Percentiles rank a stretch among this genome's conserved stretches.
Evolutionary conservation across 2,888 invertebrate species (phyloP).

Genomic region (Blomia tropicalis): DNA sequence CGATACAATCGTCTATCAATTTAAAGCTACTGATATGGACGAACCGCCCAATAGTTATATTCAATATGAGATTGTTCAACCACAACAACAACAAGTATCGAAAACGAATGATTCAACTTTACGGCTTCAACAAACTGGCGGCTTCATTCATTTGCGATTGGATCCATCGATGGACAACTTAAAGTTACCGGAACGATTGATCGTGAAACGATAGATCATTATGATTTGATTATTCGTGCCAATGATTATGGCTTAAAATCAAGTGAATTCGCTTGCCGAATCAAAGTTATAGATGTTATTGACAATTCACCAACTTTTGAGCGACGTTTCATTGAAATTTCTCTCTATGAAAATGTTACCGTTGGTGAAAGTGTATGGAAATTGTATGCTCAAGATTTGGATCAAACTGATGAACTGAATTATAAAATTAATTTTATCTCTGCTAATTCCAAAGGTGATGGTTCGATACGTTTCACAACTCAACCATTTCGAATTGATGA

Average conservation of each 20-base stretch:
- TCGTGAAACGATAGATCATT: slow-evolving; percentile 58
- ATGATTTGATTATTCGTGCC: slow-evolving; percentile 58
- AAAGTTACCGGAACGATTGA: slow-evolving; percentile 71
- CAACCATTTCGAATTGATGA: slow-evolving; percentile 86
- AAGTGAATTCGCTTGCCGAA: slow-evolving; percentile 50
- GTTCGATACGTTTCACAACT: no score
- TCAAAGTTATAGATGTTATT: slow-evolving; percentile 68
- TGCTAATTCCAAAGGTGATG: slow-evolving; percentile 73
- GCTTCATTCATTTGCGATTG: slow-evolving; percentile 53
- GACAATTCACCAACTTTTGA: slow-evolving; percentile 78
- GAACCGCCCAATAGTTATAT: slow-evolving; percentile 80
- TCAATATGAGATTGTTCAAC: slow-evolving; percentile 61
- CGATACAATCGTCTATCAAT: slow-evolving; percentile 70
- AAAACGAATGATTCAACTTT: no score
- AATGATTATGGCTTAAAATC: slow-evolving; percentile 64
- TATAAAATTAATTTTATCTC: slow-evolving; percentile 73
- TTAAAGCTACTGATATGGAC: slow-evolving; percentile 73
- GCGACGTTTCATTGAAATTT: slow-evolving; percentile 64
- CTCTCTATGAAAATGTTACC: slow-evolving; percentile 79
- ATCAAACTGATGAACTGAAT: slow-evolving; percentile 73
- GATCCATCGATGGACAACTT: slow-evolving; percentile 68
- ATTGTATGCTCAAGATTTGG: slow-evolving; percentile 39
- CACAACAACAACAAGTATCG: no score
- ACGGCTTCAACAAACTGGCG: no score
- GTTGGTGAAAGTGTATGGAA: slow-evolving; percentile 77